Evolutionary conservation across 2,888 invertebrate species (phyloP).

Genomic region (Quadroppia sp.): DNA sequence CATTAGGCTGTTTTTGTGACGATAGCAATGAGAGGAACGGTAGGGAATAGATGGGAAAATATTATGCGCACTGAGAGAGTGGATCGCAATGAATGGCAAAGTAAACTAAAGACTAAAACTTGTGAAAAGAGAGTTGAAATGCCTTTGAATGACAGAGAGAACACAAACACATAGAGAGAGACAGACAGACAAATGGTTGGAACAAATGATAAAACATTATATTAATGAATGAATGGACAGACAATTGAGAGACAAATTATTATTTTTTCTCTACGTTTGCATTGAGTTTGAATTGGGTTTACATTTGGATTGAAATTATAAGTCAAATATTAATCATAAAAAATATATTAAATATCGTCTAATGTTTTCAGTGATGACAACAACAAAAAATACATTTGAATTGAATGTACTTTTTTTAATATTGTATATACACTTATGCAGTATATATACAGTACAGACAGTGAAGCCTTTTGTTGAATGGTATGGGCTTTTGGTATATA

Average conservation of each 20-base stretch:
- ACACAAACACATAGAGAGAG: background rate
- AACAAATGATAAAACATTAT: slow-evolving; percentile 1
- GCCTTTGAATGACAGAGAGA: background rate
- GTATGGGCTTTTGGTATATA: background rate
- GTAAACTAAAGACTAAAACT: background rate
- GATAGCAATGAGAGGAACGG: background rate
- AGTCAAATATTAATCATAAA: too few relatives aligned
- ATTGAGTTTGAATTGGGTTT: too few relatives aligned
- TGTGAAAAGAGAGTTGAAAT: background rate
- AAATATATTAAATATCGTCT: too few relatives aligned
- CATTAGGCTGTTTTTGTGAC: too few relatives aligned
- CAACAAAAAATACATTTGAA: too few relatives aligned
- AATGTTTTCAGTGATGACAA: too few relatives aligned
- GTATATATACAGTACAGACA: too few relatives aligned
- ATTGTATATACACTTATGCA: too few relatives aligned
- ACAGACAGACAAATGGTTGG: background rate
- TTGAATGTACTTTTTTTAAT: too few relatives aligned
- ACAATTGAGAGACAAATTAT: too few relatives aligned
- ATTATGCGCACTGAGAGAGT: background rate
- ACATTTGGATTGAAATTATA: too few relatives aligned
- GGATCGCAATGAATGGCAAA: background rate
- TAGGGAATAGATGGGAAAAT: background rate
- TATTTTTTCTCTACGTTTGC: too few relatives aligned
- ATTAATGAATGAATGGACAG: background rate
- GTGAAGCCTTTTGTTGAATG: background rate